These are phyloP conservation scores for Dipodomys stephensi DNA, from an alignment of 2,113 vertebrate genomes.

Conservation along the genomic window DNA sequence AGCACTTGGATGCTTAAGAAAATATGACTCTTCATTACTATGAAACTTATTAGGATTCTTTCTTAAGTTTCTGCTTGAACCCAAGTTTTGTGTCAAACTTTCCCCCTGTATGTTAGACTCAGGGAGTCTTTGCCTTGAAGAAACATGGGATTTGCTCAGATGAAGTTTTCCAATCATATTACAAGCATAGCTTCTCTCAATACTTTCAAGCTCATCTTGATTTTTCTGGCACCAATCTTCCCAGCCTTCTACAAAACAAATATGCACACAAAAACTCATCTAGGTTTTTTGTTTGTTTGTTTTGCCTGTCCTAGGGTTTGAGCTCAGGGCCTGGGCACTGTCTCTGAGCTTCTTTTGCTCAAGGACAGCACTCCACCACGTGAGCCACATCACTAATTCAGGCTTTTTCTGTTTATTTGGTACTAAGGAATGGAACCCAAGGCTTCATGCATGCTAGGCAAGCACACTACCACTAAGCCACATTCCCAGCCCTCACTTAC, in stretches of 20 bases:
- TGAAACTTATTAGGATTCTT: slow-evolving; percentile 58
- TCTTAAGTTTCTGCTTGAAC: slow-evolving; percentile 36
- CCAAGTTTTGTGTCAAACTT: slow-evolving; percentile 28
- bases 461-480: no score
- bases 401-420: no score
- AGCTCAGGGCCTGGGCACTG: no score
- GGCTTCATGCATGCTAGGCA: no score
- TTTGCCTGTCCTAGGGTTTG: no score
- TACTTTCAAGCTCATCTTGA: slow-evolving; percentile 43
- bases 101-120: slow-evolving; percentile 11
- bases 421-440: no score
- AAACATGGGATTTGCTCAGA: slow-evolving; percentile 28
- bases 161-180: slow-evolving; percentile 43
- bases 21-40: slow-evolving; percentile 53
- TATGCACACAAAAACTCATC: no score
- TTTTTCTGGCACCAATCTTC: slow-evolving; percentile 66
- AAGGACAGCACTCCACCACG: no score
- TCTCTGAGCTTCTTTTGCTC: no score
- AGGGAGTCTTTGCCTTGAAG: slow-evolving; percentile 58
- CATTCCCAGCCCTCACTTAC: no score
- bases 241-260: slow-evolving; percentile 32
- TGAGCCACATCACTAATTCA: no score
- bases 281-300: no score
- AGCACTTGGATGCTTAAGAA: slow-evolving; percentile 61
- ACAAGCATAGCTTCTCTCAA: slow-evolving; percentile 41